Evolutionary conservation across 35 echinoderm and acorn worm species (phyloP).

Genomic region (Hemicentrotus pulcherrimus): DNA sequence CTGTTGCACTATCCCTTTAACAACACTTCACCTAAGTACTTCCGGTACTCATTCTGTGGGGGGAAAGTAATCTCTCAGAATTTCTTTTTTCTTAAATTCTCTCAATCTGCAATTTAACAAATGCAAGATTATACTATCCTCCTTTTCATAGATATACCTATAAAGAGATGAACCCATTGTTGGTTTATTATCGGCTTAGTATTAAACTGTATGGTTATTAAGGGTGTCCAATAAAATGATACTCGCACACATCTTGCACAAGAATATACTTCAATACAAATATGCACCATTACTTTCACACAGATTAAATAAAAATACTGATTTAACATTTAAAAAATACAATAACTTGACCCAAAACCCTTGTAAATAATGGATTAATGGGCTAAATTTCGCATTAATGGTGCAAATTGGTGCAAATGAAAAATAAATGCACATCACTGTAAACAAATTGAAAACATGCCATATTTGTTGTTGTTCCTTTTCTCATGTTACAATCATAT

Average conservation of each 20-base stretch:
- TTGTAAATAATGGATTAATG: too few relatives aligned
- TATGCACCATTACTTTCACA: background rate
- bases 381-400: too few relatives aligned
- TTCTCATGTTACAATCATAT: too few relatives aligned
- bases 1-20: background rate
- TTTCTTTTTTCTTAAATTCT: background rate
- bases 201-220: background rate
- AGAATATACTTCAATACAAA: background rate
- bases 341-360: too few relatives aligned
- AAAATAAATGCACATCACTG: too few relatives aligned
- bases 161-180: too few relatives aligned
- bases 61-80: too few relatives aligned
- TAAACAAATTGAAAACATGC: too few relatives aligned
- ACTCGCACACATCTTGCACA: background rate
- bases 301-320: background rate
- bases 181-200: background rate
- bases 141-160: too few relatives aligned
- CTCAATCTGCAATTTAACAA: background rate
- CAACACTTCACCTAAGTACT: background rate
- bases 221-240: background rate
- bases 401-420: too few relatives aligned
- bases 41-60: too few relatives aligned
- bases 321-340: background rate
- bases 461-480: too few relatives aligned
- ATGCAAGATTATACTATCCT: background rate